A percentile compares a stretch with the other conserved stretches of the same genome.
phyloP scores from a whole-genome alignment of 2,113 vertebrate genomes.

The Cygnus buccinator region DNA sequence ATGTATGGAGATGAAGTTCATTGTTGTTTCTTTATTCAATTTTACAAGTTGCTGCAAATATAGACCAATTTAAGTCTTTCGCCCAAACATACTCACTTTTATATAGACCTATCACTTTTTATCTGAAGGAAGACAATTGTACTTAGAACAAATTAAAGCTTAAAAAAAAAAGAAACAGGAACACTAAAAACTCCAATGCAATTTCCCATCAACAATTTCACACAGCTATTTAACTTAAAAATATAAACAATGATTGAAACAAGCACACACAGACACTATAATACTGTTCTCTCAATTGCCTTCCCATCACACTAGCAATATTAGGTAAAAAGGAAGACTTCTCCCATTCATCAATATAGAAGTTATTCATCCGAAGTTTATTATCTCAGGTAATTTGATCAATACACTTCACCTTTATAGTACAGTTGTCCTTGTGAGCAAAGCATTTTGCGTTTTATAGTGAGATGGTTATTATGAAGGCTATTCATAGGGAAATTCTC shows the following conservation, averaged over 20 bases:
- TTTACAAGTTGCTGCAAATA: neutral
- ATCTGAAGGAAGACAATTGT: slow-evolving; percentile 5
- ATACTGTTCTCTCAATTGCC: neutral
- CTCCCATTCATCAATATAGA: slow-evolving; percentile 68
- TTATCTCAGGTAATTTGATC: slow-evolving; percentile 73
- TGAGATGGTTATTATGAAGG: slow-evolving; percentile 67
- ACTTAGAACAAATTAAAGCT: slow-evolving; percentile 8
- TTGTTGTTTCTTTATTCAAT: neutral
- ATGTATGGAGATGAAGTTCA: rapidly evolving
- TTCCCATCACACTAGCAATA: neutral
- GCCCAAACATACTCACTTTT: neutral
- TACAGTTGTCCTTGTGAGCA: slow-evolving; percentile 71
- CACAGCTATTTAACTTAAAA: slow-evolving; percentile 17
- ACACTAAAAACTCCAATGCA: neutral
- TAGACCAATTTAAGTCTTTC: neutral
- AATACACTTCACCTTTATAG: slow-evolving; percentile 75
- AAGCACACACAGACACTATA: neutral
- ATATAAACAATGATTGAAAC: slow-evolving; percentile 7
- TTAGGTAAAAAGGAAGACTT: slow-evolving; percentile 27
- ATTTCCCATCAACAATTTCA: slow-evolving; percentile 11
- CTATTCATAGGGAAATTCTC: slow-evolving; percentile 68
- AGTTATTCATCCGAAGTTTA: slow-evolving; percentile 72
- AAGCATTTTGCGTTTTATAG: slow-evolving; percentile 72
- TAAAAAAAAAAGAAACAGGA: neutral
- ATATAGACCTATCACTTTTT: slow-evolving; percentile 44